Evolutionary conservation across 2,797 vertebrate species (phyloP).

Genomic region (Iguana delicatissima): DNA sequence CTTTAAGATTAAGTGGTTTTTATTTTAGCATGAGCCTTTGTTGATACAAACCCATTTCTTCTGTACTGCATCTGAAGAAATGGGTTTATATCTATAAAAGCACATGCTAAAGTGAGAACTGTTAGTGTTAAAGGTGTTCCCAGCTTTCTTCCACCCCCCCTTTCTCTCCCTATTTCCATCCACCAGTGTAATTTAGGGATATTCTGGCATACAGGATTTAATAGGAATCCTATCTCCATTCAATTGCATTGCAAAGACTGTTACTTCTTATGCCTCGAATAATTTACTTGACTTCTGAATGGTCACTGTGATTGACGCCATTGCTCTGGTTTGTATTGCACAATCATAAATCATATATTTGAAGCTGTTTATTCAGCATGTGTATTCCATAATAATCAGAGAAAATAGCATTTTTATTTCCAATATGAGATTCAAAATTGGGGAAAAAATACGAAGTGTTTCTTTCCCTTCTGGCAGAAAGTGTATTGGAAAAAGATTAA

Average conservation of each 20-base stretch:
- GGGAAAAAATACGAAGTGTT: neutral
- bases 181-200: neutral
- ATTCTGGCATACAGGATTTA: neutral
- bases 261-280: neutral
- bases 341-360: conserved; percentile 1
- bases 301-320: neutral
- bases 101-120: no score
- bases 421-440: conserved; percentile 58
- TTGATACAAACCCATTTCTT: no score
- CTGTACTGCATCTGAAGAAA: no score
- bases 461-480: conserved; percentile 53
- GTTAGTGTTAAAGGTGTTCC: no score
- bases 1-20: no score
- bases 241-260: neutral
- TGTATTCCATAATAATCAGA: conserved; percentile 51
- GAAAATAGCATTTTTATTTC: conserved; percentile 40
- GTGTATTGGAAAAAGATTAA: conserved; percentile 65
- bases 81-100: no score
- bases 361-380: conserved; percentile 14
- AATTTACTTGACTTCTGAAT: neutral
- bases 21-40: no score
- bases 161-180: neutral
- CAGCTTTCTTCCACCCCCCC: no score
- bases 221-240: neutral
- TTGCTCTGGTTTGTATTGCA: conserved; percentile 2